phyloP scores from a whole-genome alignment of 1,140 invertebrate genomes.

The Drosophila ironensis region DNA sequence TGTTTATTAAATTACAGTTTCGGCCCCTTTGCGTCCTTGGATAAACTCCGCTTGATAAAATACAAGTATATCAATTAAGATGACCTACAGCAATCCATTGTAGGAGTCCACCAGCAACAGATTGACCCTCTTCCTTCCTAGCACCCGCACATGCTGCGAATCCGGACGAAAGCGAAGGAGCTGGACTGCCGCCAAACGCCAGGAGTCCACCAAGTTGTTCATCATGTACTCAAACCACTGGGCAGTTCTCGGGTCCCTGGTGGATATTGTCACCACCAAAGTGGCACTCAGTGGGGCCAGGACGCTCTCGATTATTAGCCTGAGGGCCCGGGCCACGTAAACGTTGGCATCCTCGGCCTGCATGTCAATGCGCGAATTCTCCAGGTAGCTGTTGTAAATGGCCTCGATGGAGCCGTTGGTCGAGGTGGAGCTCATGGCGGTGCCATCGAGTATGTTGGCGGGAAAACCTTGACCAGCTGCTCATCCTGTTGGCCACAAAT shows the following conservation, averaged over 20 bases:
- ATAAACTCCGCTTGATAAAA: too few relatives aligned
- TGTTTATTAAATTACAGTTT: too few relatives aligned
- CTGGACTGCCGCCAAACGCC: slow-evolving; percentile 44
- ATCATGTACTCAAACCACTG: slow-evolving; percentile 56
- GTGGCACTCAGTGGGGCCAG: slow-evolving; percentile 53
- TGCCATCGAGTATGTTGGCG: background rate
- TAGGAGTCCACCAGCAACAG: slow-evolving; percentile 64
- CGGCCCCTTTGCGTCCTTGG: too few relatives aligned
- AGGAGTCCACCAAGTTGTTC: slow-evolving; percentile 31
- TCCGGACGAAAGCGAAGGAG: slow-evolving; percentile 21
- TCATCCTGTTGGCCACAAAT: background rate
- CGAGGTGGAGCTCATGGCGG: slow-evolving; percentile 12
- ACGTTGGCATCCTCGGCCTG: slow-evolving; percentile 52
- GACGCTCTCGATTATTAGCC: slow-evolving; percentile 49
- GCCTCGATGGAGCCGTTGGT: background rate
- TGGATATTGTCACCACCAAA: slow-evolving; percentile 34
- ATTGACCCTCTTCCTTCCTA: slow-evolving; percentile 57
- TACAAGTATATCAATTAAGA: too few relatives aligned
- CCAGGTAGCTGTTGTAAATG: slow-evolving; percentile 42
- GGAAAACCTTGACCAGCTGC: background rate
- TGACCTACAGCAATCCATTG: slow-evolving; percentile 43
- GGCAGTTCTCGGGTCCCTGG: background rate
- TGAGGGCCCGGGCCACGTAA: slow-evolving; percentile 39
- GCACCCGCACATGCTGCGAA: slow-evolving; percentile 6
- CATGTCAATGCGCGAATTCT: slow-evolving; percentile 42